Evolutionary conservation across 2,797 vertebrate genomes (phyloP), one percentile per base, ranked within the genome.

Genomic region (Loriculus beryllinus): DNA sequence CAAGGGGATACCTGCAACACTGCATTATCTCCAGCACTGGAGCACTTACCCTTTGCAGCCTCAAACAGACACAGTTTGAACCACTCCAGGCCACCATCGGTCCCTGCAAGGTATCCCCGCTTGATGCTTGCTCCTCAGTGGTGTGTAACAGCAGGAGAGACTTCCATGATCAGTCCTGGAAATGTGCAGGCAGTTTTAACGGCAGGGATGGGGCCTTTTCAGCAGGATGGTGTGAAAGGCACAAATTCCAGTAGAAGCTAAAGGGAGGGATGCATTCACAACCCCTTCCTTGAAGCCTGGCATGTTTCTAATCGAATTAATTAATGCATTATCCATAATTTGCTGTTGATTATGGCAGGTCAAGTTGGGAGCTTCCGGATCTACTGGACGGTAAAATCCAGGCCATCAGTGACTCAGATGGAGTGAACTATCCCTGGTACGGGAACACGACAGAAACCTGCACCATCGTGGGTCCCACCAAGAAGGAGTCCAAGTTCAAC

Each of bases 361-460:
- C 99, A 10, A 99, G 99, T 87, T 99, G 99, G 99, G 99, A 99
- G 97, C 99, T 99, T 60, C 99, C 99, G 0, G 99, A 99, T 59
- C 98, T 99, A 31, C 98, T 98, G 14, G 99, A 99, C 0, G 97
- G 98, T 35, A 99, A 98, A 96, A 99, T 99, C 85, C 98, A 98
- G 89, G 99, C 99, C 90, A 99, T 99, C 97, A 99, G 99, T 1
- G 99, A 99, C 98, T 99, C 99, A 0, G 99, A 99, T 0, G 99
- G 99, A 2, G 99, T 99, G 69, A 99, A 99, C 97, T 99, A 99
- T 86, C 99, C 99, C 9, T 99, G 99, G 99, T 99, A 99, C 0
- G 99, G 99, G 70, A 99, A 99, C 97, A 99, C 99, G 51, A 99
- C 99, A 0, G 99, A 99, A 96, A 99, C 99, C 14, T 99, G 98